phyloP scores from a whole-genome alignment of 2,113 vertebrate genomes.

The Macheiramphus alcinus region DNA sequence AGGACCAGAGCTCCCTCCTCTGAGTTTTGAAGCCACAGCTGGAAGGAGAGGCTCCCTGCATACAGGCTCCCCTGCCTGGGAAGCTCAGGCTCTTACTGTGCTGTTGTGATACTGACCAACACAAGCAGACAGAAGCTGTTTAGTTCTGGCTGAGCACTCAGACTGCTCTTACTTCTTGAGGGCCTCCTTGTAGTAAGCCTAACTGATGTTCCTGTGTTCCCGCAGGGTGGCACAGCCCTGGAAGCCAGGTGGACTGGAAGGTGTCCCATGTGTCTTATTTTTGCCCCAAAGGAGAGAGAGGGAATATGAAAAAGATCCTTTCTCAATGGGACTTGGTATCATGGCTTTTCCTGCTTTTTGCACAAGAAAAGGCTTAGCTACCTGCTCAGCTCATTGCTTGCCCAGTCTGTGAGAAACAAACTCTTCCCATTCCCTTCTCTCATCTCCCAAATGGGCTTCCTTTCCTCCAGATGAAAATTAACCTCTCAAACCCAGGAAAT shows the following conservation, averaged over 20 bases:
- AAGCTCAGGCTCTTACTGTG: background rate
- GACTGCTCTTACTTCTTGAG: background rate
- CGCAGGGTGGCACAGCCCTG: background rate
- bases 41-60: background rate
- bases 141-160: background rate
- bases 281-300: background rate
- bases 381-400: background rate
- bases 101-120: background rate
- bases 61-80: background rate
- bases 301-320: background rate
- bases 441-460: background rate
- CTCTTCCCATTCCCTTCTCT: background rate
- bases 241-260: background rate
- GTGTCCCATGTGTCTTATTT: background rate
- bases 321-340: background rate
- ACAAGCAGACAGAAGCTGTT: background rate
- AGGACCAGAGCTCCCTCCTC: background rate
- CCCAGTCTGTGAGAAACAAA: background rate
- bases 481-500: background rate
- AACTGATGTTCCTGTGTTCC: background rate
- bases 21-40: fast-evolving
- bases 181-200: no score
- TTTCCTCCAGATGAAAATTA: background rate
- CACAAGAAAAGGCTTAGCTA: background rate
- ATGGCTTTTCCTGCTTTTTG: background rate